Base-by-base conservation (phyloP, 2,113 vertebrate genomes). In the Ceyx melanurus region DNA sequence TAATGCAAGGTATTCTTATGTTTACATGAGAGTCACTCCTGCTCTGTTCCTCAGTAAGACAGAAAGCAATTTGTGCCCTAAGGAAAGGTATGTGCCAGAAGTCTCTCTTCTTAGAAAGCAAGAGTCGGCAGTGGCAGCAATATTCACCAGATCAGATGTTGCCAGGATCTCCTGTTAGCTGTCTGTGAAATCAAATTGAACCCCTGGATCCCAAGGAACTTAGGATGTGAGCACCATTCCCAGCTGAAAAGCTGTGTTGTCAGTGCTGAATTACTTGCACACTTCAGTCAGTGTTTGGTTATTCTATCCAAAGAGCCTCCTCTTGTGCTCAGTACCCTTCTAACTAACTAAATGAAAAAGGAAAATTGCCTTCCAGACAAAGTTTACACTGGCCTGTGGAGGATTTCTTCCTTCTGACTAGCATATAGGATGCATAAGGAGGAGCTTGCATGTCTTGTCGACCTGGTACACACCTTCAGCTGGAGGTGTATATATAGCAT, bases 151-250 rank as follows among this genome's bases (percentile, higher is more conserved):
- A 84, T 88, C 79, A 88, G 62, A 53, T 86, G 60, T 75, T 94
- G 67, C 66, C 26, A 50, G 58, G 66, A 54, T 92, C 94, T 94
- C 60, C 0, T 46, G 73, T 93, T 92, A 92, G 83, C 57, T 54
- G 61, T 61, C 73, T 94, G 88, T 87, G 88, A 93, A 96, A 92
- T 93, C 77, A 84, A 57, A 84, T 48, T 72, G 66, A 88, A 78
- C 45, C 5, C 5, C 80, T 82, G 80, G 62, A 50, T 94, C 74
- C 66, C 42, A 62, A 66, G 54, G 70, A 95, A 68, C 53, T 58
- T 51, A 15, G 0, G 76, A 84, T 0, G 0, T 50, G 37, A 56
- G 42, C 31, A 67, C 54, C 2, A 0, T 77, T 74, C 76, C 29
- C 82, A 64, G 56, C 29, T 86, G 54, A 90, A 70, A 66, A 23